These are phyloP conservation scores for Xiphydria camelus DNA, from an alignment of 2,888 invertebrate species.

Conservation along the genomic window DNA sequence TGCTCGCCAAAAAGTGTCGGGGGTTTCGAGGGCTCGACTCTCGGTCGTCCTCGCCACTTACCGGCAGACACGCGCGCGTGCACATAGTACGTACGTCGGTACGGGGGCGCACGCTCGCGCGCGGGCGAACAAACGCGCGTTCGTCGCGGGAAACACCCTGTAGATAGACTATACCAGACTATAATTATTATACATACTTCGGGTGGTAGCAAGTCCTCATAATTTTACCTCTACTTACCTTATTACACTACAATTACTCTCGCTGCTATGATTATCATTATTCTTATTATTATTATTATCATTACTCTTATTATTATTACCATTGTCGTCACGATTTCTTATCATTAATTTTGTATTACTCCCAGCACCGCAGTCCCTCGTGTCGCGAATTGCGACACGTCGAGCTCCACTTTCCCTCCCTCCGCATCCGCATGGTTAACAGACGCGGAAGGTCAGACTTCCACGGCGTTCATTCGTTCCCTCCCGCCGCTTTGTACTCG, in stretches of 20 bases:
- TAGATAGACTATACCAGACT: constrained; percentile 22
- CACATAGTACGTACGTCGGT: too few relatives aligned
- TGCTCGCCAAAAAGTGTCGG: too few relatives aligned
- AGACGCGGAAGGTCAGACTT: too few relatives aligned
- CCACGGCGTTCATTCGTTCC: too few relatives aligned
- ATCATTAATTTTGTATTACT: too few relatives aligned
- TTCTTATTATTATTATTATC: constrained; percentile 8
- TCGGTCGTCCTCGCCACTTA: too few relatives aligned
- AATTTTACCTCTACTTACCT: constrained; percentile 23
- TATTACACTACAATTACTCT: background rate
- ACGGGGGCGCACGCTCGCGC: constrained; percentile 12
- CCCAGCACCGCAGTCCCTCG: too few relatives aligned
- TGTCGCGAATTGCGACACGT: too few relatives aligned
- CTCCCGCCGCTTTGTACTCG: too few relatives aligned
- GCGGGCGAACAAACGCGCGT: constrained; percentile 2
- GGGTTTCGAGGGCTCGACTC: too few relatives aligned
- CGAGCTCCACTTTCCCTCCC: too few relatives aligned
- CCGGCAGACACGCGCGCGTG: constrained; percentile 16
- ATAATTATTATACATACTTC: constrained; percentile 20
- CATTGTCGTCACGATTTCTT: constrained; percentile 30
- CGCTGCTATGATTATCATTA: constrained; percentile 6
- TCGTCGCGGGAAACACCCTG: constrained; percentile 19
- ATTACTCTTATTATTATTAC: constrained; percentile 26
- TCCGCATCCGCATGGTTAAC: too few relatives aligned
- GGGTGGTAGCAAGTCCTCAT: constrained; percentile 36